Evolutionary conservation across 2,113 vertebrate species (phyloP).

Genomic region (Forbesichthys agassizii): DNA sequence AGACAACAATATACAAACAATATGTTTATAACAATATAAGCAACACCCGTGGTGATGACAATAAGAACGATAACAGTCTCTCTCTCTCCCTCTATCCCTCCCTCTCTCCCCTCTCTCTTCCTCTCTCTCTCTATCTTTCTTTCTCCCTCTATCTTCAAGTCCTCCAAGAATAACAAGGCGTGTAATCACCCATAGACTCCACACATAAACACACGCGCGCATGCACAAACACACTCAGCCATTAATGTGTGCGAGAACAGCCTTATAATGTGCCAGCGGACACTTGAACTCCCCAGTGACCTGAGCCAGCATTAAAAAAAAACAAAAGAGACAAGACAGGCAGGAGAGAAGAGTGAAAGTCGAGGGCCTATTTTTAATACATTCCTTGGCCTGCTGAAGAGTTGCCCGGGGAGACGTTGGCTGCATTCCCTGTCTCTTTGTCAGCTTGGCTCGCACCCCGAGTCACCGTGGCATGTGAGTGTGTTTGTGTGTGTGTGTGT

Average conservation of each 20-base stretch:
- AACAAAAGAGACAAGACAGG: not conserved
- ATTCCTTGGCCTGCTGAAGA: conserved; percentile 66
- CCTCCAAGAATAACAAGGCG: not conserved
- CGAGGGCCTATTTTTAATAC: conserved; percentile 61
- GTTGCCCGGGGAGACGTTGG: conserved; percentile 63
- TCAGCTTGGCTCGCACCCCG: conserved; percentile 31
- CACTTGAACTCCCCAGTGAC: conserved; percentile 2
- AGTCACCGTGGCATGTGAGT: conserved; percentile 34
- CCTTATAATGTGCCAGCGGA: conserved; percentile 14
- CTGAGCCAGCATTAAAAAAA: not conserved
- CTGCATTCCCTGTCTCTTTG: conserved; percentile 56
- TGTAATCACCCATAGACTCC: not conserved
- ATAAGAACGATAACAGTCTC: no score
- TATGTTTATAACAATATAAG: no score
- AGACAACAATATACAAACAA: no score
- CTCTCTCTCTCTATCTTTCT: conserved; percentile 12
- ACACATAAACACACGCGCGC: not conserved
- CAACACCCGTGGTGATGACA: no score
- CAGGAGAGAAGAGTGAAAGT: conserved; percentile 24
- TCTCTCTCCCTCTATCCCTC: conserved; percentile 4
- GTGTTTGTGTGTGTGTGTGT: conserved; percentile 22
- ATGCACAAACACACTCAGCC: not conserved
- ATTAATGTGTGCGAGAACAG: not conserved
- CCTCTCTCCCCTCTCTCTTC: conserved; percentile 15
- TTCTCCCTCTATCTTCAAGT: not conserved